phyloP scores from a whole-genome alignment of 2,888 invertebrate genomes.

The Metalampra italica region DNA sequence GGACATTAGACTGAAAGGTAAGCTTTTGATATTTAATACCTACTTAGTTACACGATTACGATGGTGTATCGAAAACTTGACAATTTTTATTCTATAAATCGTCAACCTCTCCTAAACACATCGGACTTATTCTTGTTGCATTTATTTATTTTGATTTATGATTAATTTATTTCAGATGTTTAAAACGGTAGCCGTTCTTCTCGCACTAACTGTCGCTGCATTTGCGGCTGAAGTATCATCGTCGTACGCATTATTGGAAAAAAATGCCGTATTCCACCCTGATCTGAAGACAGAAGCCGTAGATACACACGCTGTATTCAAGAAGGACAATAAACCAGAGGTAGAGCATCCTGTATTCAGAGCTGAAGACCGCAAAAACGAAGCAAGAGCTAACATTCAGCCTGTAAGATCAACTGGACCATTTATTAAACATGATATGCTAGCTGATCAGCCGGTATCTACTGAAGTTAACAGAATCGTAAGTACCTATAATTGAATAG shows the following conservation, averaged over 20 bases:
- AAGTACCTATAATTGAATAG: constrained; percentile 29
- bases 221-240: constrained; percentile 50
- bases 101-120: no score
- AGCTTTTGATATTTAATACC: constrained; percentile 17
- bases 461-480: constrained; percentile 58
- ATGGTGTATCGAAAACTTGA: no score
- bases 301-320: constrained; percentile 34
- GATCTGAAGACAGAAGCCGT: constrained; percentile 36
- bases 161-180: constrained; percentile 49
- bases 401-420: constrained; percentile 48
- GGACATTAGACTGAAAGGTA: constrained; percentile 31
- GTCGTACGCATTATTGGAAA: constrained; percentile 38
- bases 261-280: constrained; percentile 40
- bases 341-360: constrained; percentile 53
- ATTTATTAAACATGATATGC: constrained; percentile 58
- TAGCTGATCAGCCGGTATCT: constrained; percentile 51
- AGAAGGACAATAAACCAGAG: constrained; percentile 34
- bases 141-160: background rate
- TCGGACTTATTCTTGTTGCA: background rate
- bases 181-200: constrained; percentile 26
- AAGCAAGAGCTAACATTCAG: constrained; percentile 50
- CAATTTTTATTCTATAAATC: no score
- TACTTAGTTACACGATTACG: no score
- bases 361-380: constrained; percentile 37
- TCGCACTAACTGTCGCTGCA: constrained; percentile 31